Evolutionary conservation across 2,113 vertebrate species (phyloP).

Genomic region (Phyllostomus discolor): DNA sequence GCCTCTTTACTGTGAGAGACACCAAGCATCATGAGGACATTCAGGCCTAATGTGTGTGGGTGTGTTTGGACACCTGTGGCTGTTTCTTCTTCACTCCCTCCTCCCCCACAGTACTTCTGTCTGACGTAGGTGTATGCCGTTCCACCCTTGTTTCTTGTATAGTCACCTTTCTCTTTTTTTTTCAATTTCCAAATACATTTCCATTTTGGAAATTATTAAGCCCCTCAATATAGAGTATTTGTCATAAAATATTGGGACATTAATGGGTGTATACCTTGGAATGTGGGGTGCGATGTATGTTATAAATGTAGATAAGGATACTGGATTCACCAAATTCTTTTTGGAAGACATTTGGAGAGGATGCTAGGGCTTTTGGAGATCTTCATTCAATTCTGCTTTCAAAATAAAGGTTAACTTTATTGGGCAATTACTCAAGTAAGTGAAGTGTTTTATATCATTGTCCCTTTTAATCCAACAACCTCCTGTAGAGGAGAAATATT

Average conservation of each 20-base stretch:
- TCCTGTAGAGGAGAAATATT: background rate
- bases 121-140: background rate
- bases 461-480: background rate
- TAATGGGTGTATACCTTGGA: background rate
- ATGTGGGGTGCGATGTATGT: background rate
- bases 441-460: background rate
- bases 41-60: background rate
- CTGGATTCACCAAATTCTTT: background rate
- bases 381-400: slow-evolving; percentile 25
- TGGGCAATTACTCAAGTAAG: background rate
- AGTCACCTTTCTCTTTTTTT: background rate
- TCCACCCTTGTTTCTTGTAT: background rate
- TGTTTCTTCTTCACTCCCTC: background rate
- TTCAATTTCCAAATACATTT: slow-evolving; percentile 6
- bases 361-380: background rate
- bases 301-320: background rate
- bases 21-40: background rate
- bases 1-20: background rate
- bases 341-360: background rate
- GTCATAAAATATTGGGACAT: background rate
- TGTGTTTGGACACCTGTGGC: background rate
- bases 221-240: background rate
- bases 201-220: background rate
- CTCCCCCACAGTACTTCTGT: background rate
- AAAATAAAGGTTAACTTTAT: slow-evolving; percentile 21